phyloP scores from a whole-genome alignment of 2,797 vertebrate species.

The Macrochelys suwanniensis region DNA sequence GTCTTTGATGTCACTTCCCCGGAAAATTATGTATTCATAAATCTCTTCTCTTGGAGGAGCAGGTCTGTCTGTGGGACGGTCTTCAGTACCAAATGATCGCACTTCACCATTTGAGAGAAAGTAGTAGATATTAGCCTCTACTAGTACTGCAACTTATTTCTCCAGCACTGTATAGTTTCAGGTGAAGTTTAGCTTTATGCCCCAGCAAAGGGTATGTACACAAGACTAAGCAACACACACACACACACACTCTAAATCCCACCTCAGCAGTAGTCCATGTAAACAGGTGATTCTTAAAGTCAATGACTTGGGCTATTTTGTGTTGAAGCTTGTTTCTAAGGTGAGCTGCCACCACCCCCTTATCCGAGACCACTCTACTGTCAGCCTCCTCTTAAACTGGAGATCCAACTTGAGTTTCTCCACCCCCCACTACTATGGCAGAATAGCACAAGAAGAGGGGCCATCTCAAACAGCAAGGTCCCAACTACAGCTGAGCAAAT shows the following conservation, averaged over 20 bases:
- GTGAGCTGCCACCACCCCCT: background rate
- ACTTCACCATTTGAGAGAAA: conserved; percentile 80
- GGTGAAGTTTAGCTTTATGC: background rate
- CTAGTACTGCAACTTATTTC: background rate
- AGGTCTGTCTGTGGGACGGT: conserved; percentile 93
- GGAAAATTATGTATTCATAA: conserved; percentile 97
- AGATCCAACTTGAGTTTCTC: background rate
- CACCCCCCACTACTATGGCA: background rate
- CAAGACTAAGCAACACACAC: background rate
- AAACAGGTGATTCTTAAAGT: conserved; percentile 61
- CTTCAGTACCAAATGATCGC: conserved; percentile 96
- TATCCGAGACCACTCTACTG: background rate
- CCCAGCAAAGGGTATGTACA: background rate
- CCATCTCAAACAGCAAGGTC: background rate
- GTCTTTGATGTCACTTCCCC: conserved; percentile 97
- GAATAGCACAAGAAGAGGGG: background rate
- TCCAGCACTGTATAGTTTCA: background rate
- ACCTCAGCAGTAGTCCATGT: conserved; percentile 37
- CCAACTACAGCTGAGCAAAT: background rate
- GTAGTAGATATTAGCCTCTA: background rate
- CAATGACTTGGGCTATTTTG: conserved; percentile 28
- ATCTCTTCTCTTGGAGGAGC: conserved; percentile 92
- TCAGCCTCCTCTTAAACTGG: background rate
- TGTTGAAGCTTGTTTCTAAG: conserved; percentile 20
- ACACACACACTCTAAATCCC: background rate